These are phyloP conservation scores for Aspidapion aeneum DNA, from an alignment of 2,888 invertebrate species.

Conservation along the genomic window DNA sequence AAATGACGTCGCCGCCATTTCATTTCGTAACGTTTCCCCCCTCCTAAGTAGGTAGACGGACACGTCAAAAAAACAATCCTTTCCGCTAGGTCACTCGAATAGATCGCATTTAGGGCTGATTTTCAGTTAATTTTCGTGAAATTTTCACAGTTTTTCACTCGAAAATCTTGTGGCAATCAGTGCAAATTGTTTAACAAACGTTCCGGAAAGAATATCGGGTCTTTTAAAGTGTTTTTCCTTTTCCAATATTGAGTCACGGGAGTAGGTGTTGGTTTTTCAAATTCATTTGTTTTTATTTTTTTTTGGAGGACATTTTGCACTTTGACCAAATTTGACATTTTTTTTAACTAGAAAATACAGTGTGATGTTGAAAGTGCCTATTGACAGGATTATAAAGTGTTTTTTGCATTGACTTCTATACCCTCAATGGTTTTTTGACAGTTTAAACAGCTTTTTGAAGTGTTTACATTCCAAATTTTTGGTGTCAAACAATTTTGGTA, in stretches of 20 bases:
- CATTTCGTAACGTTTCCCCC: neutral
- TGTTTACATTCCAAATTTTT: neutral
- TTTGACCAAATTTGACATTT: too few relatives aligned
- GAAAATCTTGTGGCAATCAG: neutral
- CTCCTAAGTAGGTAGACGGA: too few relatives aligned
- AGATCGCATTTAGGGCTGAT: neutral
- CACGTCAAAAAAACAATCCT: neutral
- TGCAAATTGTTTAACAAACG: neutral
- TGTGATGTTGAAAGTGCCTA: neutral
- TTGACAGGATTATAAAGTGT: neutral
- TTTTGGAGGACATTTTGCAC: too few relatives aligned
- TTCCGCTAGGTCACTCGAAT: constrained; percentile 1
- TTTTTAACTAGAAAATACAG: too few relatives aligned
- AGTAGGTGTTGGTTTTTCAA: neutral
- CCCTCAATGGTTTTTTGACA: too few relatives aligned
- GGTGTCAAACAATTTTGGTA: neutral
- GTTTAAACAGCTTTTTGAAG: neutral
- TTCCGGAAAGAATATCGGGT: neutral
- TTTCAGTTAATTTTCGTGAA: neutral
- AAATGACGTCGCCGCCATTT: neutral
- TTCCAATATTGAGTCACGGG: too few relatives aligned
- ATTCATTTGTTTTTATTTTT: neutral
- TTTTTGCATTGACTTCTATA: too few relatives aligned
- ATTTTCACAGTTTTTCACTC: neutral
- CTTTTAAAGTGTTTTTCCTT: neutral